Evolutionary conservation across 1,140 invertebrate genomes (phyloP), one percentile per base, ranked within the genome.

Genomic region (Drosophila pandora): DNA sequence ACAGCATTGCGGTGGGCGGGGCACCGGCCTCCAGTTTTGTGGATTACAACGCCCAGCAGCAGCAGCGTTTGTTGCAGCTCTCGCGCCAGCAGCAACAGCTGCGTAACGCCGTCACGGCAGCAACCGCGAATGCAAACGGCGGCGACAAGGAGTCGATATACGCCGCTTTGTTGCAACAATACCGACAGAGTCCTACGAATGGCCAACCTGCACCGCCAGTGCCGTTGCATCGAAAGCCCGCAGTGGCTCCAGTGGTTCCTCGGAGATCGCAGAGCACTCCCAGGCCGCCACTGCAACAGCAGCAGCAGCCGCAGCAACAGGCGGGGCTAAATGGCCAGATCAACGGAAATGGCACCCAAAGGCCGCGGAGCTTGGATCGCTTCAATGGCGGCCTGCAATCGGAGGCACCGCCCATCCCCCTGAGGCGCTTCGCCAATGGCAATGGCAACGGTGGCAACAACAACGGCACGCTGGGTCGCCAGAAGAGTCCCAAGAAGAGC

Each of bases 231-330:
- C 68, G 76, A 12, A 75, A 81, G 17, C 43, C 68, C n/a, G 25
- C 71, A 41, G 75, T 70, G 52, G 65, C 67, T 1, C 90, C 90
- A 0, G 55, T 74, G n/a, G 90, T 92, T 17, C 91, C 91, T 0
- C 54, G 91, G 0, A 71, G 91, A 8, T 92, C 91, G 0, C 90
- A 92, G 25, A 92, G 91, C 52, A 92, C 90, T 7, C 91, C 90
- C 1, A 53, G 83, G 13, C 61, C 82, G 13, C 53, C 76, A 3
- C 53, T 73, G 17, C 81, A 58, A 28, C 87, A 64, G 68, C 81
- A 83, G 13, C 81, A 65, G 30, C 70, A 72, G 13, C 69, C 56
- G 22, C 81, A 76, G 9, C 62, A 58, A 48, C 76, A 53, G 34
- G 50, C 59, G 0, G 72, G 62, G 0, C 13, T 70, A 10, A 84